Percentiles rank a stretch among this genome's conserved stretches.
Conservation (phyloP, 1,140 invertebrate species). For the Protaetia brevitarsis region DNA sequence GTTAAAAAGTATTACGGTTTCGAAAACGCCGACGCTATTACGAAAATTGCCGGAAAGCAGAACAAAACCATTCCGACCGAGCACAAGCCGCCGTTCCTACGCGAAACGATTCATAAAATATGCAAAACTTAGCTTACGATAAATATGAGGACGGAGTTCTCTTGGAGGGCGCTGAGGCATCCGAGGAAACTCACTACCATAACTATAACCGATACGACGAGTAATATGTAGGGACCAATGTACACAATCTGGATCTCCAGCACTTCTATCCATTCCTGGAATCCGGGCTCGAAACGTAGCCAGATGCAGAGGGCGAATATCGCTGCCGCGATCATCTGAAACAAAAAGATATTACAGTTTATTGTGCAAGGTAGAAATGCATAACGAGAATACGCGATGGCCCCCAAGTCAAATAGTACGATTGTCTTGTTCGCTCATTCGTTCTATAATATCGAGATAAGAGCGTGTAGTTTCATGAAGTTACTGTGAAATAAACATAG, state of each 20-base stretch:
- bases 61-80: background rate
- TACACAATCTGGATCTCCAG: conserved; percentile 73
- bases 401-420: too few species aligned
- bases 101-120: background rate
- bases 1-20: too few species aligned
- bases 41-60: background rate
- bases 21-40: background rate
- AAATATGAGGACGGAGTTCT: conserved; percentile 59
- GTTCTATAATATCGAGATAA: too few species aligned
- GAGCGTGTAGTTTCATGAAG: too few species aligned
- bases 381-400: too few species aligned
- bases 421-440: too few species aligned
- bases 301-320: conserved; percentile 77
- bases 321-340: conserved; percentile 68
- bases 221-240: conserved; percentile 76
- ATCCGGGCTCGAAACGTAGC: conserved; percentile 73
- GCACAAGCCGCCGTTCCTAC: background rate
- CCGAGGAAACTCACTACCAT: conserved; percentile 73
- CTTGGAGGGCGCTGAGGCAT: conserved; percentile 69
- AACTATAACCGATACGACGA: conserved; percentile 65
- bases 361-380: too few species aligned
- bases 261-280: conserved; percentile 75
- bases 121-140: conserved; percentile 55
- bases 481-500: too few species aligned
- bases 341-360: conserved; percentile 36